Percentiles rank a stretch among this genome's conserved stretches.
These are phyloP conservation scores for Tyto alba DNA, from an alignment of 2,113 vertebrate species.

Conservation along the genomic window DNA sequence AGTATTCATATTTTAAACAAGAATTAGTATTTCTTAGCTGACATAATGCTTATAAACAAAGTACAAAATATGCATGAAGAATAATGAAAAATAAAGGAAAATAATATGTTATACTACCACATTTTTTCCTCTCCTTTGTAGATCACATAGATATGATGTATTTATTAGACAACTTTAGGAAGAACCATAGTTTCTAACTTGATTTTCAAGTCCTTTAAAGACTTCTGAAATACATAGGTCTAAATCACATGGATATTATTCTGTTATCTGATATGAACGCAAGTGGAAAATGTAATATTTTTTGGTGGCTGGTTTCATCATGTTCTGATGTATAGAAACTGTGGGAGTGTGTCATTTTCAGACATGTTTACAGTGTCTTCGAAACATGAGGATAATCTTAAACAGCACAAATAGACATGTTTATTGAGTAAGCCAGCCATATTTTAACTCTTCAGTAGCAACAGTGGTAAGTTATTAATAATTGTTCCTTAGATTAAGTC, in stretches of 20 bases:
- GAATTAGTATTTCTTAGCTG: not conserved
- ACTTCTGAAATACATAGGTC: conserved; percentile 15
- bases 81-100: not conserved
- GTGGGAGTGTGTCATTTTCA: conserved; percentile 40
- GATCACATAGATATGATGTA: not conserved
- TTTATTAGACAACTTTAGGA: not conserved
- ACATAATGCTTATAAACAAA: not conserved
- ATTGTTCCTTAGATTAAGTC: not conserved
- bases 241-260: conserved; percentile 49
- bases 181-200: not conserved
- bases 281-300: conserved; percentile 62
- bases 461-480: not conserved
- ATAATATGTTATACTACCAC: not conserved
- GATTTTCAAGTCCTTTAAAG: conserved; percentile 6
- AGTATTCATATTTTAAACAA: not conserved
- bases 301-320: conserved; percentile 60
- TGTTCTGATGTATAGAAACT: conserved; percentile 17
- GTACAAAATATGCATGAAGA: not conserved
- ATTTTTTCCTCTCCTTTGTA: not conserved
- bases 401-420: not conserved
- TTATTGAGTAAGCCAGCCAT: not conserved
- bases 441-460: conserved; percentile 15
- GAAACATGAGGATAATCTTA: conserved; percentile 39
- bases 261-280: conserved; percentile 38
- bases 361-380: conserved; percentile 17